Conservation (phyloP, 2,888 invertebrate genomes). For the Drosophila cognata region DNA sequence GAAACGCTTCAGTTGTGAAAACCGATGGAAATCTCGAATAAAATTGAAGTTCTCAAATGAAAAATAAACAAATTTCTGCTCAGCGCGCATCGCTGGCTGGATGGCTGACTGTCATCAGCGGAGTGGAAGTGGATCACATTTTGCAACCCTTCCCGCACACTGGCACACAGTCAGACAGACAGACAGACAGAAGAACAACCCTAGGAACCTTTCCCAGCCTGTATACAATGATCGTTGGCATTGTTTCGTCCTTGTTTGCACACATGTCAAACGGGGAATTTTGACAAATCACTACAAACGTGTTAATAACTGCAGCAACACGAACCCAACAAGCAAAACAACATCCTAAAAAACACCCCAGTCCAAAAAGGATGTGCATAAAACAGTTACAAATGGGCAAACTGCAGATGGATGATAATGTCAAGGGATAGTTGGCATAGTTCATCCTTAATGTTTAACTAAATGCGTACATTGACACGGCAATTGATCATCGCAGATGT, state of each 20-base stretch:
- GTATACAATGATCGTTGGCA: slow-evolving; percentile 32
- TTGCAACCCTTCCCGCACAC: slow-evolving; percentile 49
- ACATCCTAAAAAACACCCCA: slow-evolving; percentile 47
- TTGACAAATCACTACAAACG: slow-evolving; percentile 77
- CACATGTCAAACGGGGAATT: slow-evolving; percentile 75
- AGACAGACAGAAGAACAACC: neutral
- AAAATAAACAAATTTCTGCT: slow-evolving; percentile 75
- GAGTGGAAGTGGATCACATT: slow-evolving; percentile 44
- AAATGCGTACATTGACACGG: slow-evolving; percentile 46
- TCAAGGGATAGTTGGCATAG: slow-evolving; percentile 19
- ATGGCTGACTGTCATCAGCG: slow-evolving; percentile 1
- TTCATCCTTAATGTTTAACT: slow-evolving; percentile 23
- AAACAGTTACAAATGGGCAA: slow-evolving; percentile 10
- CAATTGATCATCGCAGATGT: slow-evolving; percentile 68
- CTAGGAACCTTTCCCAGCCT: neutral
- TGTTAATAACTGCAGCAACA: slow-evolving; percentile 72
- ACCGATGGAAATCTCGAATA: slow-evolving; percentile 49
- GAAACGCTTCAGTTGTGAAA: slow-evolving; percentile 46
- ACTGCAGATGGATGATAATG: slow-evolving; percentile 23
- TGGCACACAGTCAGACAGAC: neutral
- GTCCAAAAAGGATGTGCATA: neutral
- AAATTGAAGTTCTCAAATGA: slow-evolving; percentile 69
- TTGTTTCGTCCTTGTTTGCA: slow-evolving; percentile 69
- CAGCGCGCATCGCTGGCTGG: slow-evolving; percentile 45
- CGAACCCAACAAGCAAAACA: slow-evolving; percentile 18